Conservation (phyloP, 2,797 vertebrate species). For the Hemitrygon akajei region DNA sequence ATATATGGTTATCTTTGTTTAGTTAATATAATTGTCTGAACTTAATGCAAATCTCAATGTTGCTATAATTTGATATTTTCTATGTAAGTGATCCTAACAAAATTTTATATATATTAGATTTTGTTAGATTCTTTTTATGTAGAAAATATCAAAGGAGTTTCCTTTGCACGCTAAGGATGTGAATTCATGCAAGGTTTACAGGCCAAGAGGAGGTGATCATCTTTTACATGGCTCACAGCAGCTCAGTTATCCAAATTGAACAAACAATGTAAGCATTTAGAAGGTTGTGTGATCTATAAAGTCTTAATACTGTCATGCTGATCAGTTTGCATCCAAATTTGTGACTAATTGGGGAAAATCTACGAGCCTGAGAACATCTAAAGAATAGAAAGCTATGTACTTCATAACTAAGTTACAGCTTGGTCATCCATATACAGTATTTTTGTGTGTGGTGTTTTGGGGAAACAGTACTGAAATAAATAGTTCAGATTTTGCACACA, state of each 20-base stretch:
- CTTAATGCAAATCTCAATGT: neutral
- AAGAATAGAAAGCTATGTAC: neutral
- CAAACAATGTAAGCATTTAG: constrained; percentile 34
- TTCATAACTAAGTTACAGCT: neutral
- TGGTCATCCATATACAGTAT: neutral
- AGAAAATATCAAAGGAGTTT: no score
- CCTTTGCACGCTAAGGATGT: neutral
- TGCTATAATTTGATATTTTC: neutral
- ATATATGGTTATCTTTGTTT: neutral
- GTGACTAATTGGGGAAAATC: neutral
- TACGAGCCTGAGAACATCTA: neutral
- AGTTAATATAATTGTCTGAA: neutral
- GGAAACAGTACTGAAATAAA: neutral
- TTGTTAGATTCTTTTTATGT: no score
- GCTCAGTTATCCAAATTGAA: constrained; percentile 9
- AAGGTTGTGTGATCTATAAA: neutral
- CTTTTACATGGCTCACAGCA: neutral
- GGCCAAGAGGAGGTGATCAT: neutral
- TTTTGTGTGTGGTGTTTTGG: neutral
- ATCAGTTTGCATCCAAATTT: neutral
- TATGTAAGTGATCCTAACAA: neutral
- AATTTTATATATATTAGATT: no score
- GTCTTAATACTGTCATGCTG: neutral
- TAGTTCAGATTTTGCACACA: neutral
- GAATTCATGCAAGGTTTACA: neutral